A percentile compares a stretch with the other conserved stretches of the same genome.
These are phyloP conservation scores for Chironomus striatipennis DNA, from an alignment of 1,140 invertebrate genomes.

Conservation along the genomic window DNA sequence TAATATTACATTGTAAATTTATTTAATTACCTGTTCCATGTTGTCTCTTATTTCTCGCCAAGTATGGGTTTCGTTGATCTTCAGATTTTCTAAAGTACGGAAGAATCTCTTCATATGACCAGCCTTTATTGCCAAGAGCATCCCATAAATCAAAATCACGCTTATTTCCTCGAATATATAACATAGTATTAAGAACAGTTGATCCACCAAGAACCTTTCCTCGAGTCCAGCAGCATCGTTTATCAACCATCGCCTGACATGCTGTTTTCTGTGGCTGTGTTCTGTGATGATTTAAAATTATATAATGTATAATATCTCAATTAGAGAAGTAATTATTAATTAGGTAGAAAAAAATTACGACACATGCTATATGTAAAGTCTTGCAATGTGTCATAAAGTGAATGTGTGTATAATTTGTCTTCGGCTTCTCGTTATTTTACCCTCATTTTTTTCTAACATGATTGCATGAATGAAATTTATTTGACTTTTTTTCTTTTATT, in stretches of 20 bases:
- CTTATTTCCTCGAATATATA: slow-evolving; percentile 85
- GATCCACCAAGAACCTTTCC: slow-evolving; percentile 83
- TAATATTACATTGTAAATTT: slow-evolving; percentile 19
- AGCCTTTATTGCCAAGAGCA: slow-evolving; percentile 74
- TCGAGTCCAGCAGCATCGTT: slow-evolving; percentile 72
- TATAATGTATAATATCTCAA: not conserved
- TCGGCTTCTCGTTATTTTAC: no score
- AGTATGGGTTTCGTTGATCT: slow-evolving; percentile 73
- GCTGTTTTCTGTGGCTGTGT: slow-evolving; percentile 77
- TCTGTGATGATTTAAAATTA: slow-evolving; percentile 41
- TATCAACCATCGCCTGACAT: slow-evolving; percentile 74
- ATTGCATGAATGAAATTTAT: no score
- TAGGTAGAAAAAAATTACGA: no score
- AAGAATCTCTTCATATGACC: slow-evolving; percentile 79
- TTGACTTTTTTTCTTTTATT: no score
- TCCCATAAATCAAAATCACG: slow-evolving; percentile 88
- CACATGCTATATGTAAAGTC: no score
- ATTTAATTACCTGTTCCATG: slow-evolving; percentile 62
- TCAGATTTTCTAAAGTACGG: slow-evolving; percentile 83
- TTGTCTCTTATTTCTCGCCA: slow-evolving; percentile 59
- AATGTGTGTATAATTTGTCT: no score
- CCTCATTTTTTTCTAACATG: no score
- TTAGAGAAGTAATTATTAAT: not conserved
- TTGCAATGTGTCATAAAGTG: no score
- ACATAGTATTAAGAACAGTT: slow-evolving; percentile 78